These are phyloP conservation scores for Plutomurus gul DNA, from an alignment of 1,140 invertebrate species.

Conservation along the genomic window DNA sequence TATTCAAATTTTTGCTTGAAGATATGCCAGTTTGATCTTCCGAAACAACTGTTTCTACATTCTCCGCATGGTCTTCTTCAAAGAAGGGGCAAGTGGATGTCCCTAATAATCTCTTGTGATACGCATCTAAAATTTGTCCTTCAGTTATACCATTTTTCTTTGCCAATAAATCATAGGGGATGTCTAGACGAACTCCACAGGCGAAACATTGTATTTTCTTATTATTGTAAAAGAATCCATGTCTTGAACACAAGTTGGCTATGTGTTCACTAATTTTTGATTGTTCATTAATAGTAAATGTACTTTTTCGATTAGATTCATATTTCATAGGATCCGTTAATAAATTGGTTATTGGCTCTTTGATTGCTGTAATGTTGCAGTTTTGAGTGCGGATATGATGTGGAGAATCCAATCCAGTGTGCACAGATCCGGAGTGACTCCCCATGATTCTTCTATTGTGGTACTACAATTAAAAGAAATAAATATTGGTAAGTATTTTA, in stretches of 20 bases:
- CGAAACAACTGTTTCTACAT: neutral
- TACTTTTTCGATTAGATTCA: neutral
- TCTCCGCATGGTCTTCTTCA: neutral
- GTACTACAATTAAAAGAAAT: no score
- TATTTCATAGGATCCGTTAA: constrained; percentile 1
- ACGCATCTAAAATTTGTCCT: constrained; percentile 5
- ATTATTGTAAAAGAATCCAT: constrained; percentile 3
- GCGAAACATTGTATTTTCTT: constrained; percentile 15
- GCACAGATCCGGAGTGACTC: neutral
- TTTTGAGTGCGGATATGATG: neutral
- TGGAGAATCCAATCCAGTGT: neutral
- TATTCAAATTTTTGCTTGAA: neutral
- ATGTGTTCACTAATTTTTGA: neutral
- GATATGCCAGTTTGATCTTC: neutral
- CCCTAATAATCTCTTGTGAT: neutral
- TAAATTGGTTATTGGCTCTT: neutral
- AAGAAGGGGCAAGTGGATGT: neutral
- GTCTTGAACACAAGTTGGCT: neutral
- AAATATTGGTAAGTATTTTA: no score
- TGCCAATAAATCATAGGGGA: neutral
- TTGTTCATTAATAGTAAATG: neutral
- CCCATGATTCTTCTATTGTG: neutral
- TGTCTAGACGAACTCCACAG: neutral
- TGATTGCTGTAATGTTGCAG: neutral
- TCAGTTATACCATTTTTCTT: constrained; percentile 9